Conservation (phyloP, 2,113 vertebrate species). For the Triplophysa siluroides region DNA sequence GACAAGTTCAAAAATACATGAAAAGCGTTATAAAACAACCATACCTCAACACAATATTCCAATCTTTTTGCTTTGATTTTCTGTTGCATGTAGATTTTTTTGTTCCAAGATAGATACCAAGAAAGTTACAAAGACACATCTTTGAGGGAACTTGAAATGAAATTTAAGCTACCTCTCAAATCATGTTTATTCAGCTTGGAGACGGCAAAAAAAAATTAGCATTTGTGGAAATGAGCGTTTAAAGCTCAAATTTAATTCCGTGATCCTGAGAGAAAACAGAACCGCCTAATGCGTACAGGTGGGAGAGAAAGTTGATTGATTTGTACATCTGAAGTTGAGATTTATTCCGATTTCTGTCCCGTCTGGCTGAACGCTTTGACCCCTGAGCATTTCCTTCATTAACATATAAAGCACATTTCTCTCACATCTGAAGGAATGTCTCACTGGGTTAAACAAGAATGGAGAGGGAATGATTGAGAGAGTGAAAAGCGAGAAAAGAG, state of each 20-base stretch:
- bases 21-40: no score
- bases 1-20: no score
- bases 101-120: background rate
- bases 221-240: constrained; percentile 7
- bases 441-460: constrained; percentile 27
- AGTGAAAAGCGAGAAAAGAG: background rate
- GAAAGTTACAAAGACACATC: background rate
- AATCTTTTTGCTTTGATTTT: background rate
- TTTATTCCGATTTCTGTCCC: constrained; percentile 56
- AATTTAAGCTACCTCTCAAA: background rate
- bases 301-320: constrained; percentile 47
- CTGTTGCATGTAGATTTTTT: background rate
- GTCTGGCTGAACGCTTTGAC: constrained; percentile 51
- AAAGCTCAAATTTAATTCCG: background rate
- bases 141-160: background rate
- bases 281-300: constrained; percentile 31
- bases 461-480: constrained; percentile 6
- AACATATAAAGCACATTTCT: constrained; percentile 57
- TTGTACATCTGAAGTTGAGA: constrained; percentile 47
- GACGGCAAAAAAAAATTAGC: constrained; percentile 36
- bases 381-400: constrained; percentile 53
- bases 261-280: constrained; percentile 14
- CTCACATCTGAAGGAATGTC: constrained; percentile 37
- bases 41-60: background rate
- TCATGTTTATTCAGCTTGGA: constrained; percentile 42